Evolutionary conservation across 2,797 vertebrate genomes (phyloP).

Genomic region (Xiphorhynchus erythropygius): DNA sequence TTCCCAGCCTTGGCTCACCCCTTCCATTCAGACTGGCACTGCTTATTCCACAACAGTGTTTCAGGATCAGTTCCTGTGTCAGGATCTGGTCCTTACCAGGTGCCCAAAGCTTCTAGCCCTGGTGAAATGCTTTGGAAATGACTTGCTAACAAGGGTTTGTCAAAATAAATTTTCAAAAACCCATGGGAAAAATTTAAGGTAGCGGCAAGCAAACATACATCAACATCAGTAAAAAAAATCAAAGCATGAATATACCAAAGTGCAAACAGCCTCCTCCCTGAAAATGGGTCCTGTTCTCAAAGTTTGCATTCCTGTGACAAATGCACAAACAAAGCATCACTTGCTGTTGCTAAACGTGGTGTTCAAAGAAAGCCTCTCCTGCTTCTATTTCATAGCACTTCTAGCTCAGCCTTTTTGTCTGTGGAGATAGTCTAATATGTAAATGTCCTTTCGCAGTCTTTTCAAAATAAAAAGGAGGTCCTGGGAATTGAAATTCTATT

Average conservation of each 20-base stretch:
- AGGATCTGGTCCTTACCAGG: neutral
- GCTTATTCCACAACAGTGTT: neutral
- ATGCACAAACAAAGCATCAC: neutral
- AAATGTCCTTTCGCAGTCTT: constrained; percentile 6
- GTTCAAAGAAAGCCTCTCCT: neutral
- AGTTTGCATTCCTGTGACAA: constrained; percentile 7
- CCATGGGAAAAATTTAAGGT: neutral
- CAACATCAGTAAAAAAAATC: neutral
- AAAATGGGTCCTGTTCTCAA: neutral
- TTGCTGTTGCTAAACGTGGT: neutral
- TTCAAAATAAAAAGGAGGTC: constrained; percentile 37
- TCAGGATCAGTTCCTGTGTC: neutral
- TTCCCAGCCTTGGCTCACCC: neutral
- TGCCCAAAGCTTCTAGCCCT: neutral
- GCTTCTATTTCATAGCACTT: constrained; percentile 29
- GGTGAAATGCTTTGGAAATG: neutral
- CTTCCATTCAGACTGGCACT: neutral
- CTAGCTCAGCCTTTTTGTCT: constrained; percentile 36
- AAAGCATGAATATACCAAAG: neutral
- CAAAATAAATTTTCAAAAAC: neutral
- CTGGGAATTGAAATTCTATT: constrained; percentile 64
- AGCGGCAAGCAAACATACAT: neutral
- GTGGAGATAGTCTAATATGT: constrained; percentile 11
- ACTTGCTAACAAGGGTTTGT: neutral
- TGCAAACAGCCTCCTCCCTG: neutral